Evolutionary conservation across 2,113 vertebrate species (phyloP), one percentile per base, ranked within the genome.

Genomic region (Centrocercus urophasianus): DNA sequence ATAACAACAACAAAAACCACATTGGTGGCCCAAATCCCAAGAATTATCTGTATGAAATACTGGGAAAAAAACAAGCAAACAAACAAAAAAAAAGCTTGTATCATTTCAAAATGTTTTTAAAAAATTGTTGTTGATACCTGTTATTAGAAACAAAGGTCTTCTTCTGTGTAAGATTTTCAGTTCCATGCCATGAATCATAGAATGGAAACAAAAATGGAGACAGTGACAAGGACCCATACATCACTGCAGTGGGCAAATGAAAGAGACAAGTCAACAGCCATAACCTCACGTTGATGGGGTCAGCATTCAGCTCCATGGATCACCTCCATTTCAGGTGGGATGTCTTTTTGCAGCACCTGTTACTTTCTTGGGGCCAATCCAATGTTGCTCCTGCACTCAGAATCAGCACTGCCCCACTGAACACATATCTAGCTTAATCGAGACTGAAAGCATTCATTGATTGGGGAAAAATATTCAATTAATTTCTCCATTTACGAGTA

Each of bases 211-310:
- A 50, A 50, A 96, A 99, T 97, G 94, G 99, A 99, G 90, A 98
- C 98, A 99, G 98, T 2, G 99, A 98, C 97, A 99, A 93, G 71
- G 99, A 99, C 83, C 99, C 99, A 2, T 99, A 99, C 79, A 99
- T 98, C 86, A 99, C 97, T 15, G 98, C 96, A 2, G 98, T 98
- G 76, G 98, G 97, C 89, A 98, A 81, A 63, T 89, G 92, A 90
- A 96, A 92, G 67, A 98, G 90, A 78, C 97, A 98, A 92, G 96
- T 90, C 97, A 93, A 96, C 71, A 83, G 60, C 56, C 95, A 93
- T 71, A 86, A 95, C 90, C 98, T 98, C 99, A 99, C 99, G 88
- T 89, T 63, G 85, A 75, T 82, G 92, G 28, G 65, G 57, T 91
- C 64, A 64, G 87, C 6, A 3, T 40, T 77, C 81, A 72, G 91